Base-by-base conservation (phyloP, 2,888 invertebrate species). In the Bugulina stolonifera region DNA sequence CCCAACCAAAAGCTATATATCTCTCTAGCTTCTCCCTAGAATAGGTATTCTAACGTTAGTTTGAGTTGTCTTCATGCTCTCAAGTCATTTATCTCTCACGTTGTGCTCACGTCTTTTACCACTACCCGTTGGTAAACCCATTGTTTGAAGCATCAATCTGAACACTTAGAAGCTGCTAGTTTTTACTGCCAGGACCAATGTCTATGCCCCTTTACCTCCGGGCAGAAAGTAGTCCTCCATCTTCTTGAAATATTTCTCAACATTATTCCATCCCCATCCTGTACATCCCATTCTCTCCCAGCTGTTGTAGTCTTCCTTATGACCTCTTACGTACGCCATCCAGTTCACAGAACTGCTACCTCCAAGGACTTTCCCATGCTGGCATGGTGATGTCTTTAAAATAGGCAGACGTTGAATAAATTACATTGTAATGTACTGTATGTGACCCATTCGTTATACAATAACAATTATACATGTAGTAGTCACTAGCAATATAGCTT, bases 311-410 rank as follows among this genome's bases (percentile, higher is more conserved):
- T 94, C 94, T 0, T 91, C 86, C 73, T 22, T 32, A 29, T 35
- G 34, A 23, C 69, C 94, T 74, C 94, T 86, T 18, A 93, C 90
- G 85, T 94, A 94, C 0, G 93, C 87, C 93, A 94, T 93, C 0
- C 93, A 93, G 80, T 93, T 93, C 0, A 93, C 86, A 0, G 93
- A 92, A 32, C 91, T 91, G 14, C 91, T 92, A 0, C 93, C 93
- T 0, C 93, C 93, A 0, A 93, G 87, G 0, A 93, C 93, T 85
- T 93, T 93, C 72, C 94, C 93, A 73, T 93, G 88, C 0, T 93
- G 93, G 93, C 93, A 94, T 79, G 91, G 90, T 81, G 93, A 93
- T 35, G 93, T 88, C 76, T 90, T 29, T 5, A 55, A 43, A 43
- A 43, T n/a, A n/a, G n/a, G n/a, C n/a, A n/a, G n/a, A n/a, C n/a